Percentiles rank a stretch among this genome's conserved stretches.
phyloP scores from a whole-genome alignment of 2,113 vertebrate species.

The Rhodinocichla rosea region DNA sequence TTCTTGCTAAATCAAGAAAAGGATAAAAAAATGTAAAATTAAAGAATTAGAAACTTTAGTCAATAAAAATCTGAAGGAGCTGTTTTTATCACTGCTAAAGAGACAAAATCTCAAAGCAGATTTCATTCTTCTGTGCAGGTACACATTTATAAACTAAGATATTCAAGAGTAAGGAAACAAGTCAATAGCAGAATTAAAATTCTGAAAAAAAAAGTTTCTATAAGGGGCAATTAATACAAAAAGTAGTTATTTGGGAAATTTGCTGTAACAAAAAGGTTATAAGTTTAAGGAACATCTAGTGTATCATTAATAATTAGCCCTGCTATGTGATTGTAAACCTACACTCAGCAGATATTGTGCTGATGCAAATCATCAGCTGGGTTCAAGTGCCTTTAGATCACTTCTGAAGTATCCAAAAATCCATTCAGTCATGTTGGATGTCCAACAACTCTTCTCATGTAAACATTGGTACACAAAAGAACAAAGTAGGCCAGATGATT shows the following conservation, averaged over 20 bases:
- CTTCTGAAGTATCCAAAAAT: neutral
- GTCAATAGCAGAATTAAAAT: neutral
- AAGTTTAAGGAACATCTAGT: neutral
- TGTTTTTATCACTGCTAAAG: neutral
- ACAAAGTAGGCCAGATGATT: neutral
- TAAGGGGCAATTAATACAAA: neutral
- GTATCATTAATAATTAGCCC: neutral
- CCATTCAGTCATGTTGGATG: neutral
- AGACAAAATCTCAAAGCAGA: neutral
- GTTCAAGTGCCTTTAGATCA: neutral
- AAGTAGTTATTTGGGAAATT: neutral
- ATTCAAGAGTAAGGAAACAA: neutral
- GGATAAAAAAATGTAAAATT: neutral
- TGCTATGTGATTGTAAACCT: neutral
- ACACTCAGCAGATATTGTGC: neutral
- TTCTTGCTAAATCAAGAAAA: neutral
- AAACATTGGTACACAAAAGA: rapidly evolving
- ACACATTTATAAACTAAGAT: neutral
- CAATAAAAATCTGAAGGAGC: neutral
- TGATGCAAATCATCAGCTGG: neutral
- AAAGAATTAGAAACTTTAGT: neutral
- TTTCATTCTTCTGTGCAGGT: neutral
- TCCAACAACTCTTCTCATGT: neutral
- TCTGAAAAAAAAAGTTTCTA: neutral
- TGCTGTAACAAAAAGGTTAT: neutral